Base-by-base conservation (phyloP, 2,888 invertebrate genomes). In the Acholoe squamosa region DNA sequence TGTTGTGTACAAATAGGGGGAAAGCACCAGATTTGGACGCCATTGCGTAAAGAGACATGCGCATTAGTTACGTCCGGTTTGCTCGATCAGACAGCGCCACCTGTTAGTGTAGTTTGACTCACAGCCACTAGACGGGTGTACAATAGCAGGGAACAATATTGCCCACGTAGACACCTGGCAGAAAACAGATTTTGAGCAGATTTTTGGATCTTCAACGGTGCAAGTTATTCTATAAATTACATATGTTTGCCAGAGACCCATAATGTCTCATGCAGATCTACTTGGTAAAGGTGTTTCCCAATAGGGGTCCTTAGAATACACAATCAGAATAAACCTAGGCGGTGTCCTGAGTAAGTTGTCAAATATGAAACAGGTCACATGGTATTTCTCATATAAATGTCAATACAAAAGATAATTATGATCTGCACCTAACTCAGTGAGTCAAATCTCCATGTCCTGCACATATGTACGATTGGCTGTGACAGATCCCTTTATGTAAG, bases 1-100 rank as follows among this genome's bases (percentile, higher is more conserved):
- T 84, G 84, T 84, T 84, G 34, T 84, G 84, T 84, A 84, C 84
- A 84, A 84, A 84, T 84, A 84, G 84, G n/a, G 19, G 84, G n/a
- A 10, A 12, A 84, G 84, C 84, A 34, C 43, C 84, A 84, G 84
- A 51, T 84, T 84, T 84, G 84, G 43, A 34, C 51, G 43, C n/a
- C 84, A 84, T 84, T 84, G 84, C 84, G 84, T 84, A 84, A 84
- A 84, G 51, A 34, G 84, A 84, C 84, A 51, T 84, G 43, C 51
- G 84, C 84, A 51, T 84, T 84, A 51, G 84, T 84, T 84, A 31
- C 84, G 84, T 33, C 51, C 33, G 84, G 84, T 51, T 71, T 84
- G 51, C 34, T 84, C 84, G 43, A 16, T 51, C 84, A 22, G 34
- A 51, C 19, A 22, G 43, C 84, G 51, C 84, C 84, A 84, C 84